These are phyloP conservation scores for Stenolophus ochropezus DNA, from an alignment of 2,888 invertebrate species.

Conservation along the genomic window DNA sequence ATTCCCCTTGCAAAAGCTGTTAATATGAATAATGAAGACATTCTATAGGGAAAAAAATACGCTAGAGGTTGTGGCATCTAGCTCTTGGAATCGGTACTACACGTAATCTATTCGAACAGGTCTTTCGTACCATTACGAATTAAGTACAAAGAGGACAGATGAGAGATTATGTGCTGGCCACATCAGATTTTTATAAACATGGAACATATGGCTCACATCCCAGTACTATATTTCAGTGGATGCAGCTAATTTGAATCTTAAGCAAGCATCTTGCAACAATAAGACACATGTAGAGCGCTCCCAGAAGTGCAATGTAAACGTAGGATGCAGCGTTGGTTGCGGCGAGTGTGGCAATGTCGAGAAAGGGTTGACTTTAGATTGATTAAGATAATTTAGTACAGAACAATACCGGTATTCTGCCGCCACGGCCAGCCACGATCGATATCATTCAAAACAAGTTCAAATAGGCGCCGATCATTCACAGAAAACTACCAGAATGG, in stretches of 20 bases:
- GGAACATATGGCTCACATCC: too few relatives aligned
- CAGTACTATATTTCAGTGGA: not conserved
- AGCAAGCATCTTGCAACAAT: conserved; percentile 23
- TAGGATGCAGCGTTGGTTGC: conserved; percentile 16
- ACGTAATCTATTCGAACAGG: too few relatives aligned
- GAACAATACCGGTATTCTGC: conserved; percentile 33
- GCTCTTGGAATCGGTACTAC: too few relatives aligned
- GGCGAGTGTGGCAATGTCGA: conserved; percentile 36
- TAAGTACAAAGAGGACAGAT: too few relatives aligned
- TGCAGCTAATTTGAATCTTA: not conserved
- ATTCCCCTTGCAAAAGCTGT: too few relatives aligned
- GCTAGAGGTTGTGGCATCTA: too few relatives aligned
- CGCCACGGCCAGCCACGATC: not conserved
- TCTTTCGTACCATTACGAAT: too few relatives aligned
- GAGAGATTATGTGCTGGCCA: too few relatives aligned
- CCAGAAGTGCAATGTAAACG: conserved; percentile 44
- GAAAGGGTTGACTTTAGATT: conserved; percentile 48
- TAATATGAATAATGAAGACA: too few relatives aligned
- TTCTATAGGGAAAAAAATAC: too few relatives aligned
- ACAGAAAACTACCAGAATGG: conserved; percentile 17
- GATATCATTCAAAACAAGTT: conserved; percentile 28
- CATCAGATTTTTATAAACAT: too few relatives aligned
- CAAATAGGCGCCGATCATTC: conserved; percentile 30
- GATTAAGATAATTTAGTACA: conserved; percentile 42
- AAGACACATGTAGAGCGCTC: conserved; percentile 1